Evolutionary conservation across 2,113 vertebrate species (phyloP).

Genomic region (Egretta garzetta): DNA sequence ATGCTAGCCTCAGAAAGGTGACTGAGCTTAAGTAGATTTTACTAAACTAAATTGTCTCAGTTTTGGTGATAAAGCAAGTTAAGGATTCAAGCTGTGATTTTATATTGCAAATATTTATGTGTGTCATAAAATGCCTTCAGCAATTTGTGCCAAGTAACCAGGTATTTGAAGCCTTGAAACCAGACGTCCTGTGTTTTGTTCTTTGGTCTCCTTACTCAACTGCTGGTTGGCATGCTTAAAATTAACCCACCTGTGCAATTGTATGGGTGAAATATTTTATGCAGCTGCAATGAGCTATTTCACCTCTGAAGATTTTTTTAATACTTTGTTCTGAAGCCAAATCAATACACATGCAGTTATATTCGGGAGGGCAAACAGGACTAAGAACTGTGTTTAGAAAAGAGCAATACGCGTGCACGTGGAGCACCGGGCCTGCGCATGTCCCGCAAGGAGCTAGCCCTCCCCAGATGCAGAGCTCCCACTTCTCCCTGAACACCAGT

Average conservation of each 20-base stretch:
- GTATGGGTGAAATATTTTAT: not conserved
- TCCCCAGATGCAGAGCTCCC: not conserved
- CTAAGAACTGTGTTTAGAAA: not conserved
- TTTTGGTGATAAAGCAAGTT: not conserved
- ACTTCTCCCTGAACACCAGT: not conserved
- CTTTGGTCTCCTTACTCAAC: not conserved
- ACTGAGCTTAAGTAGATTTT: not conserved
- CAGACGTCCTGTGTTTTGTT: not conserved
- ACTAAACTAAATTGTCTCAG: not conserved
- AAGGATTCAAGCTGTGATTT: not conserved
- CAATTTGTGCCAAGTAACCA: not conserved
- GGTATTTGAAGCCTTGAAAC: not conserved
- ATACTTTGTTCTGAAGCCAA: constrained; percentile 13
- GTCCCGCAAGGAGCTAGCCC: not conserved
- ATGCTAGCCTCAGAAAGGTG: not conserved
- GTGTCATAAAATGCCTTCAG: not conserved
- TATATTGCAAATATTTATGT: not conserved
- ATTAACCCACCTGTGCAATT: not conserved
- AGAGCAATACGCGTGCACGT: not conserved
- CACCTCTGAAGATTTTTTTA: not conserved
- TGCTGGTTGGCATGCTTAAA: not conserved
- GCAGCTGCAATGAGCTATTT: not conserved
- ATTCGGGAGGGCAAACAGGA: not conserved
- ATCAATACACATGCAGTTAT: not conserved
- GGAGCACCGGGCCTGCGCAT: not conserved